Evolutionary conservation across 2,113 vertebrate genomes (phyloP), one percentile per base, ranked within the genome.

Genomic region (Sphyrna mokarran): DNA sequence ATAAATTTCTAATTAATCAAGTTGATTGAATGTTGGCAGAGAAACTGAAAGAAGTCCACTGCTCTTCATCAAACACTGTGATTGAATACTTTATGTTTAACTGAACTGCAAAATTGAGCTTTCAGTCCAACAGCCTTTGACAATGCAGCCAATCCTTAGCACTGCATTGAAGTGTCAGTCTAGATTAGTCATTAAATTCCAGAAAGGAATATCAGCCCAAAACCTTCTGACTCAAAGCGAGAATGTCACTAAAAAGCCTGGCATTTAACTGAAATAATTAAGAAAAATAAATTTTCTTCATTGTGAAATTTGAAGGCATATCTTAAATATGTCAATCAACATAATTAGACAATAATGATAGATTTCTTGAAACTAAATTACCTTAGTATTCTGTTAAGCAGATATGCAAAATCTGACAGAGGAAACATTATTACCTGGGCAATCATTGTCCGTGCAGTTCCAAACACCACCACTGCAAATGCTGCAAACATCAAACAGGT

Each of bases 371-470:
- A 91, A 66, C 14, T n/a, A 63, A 58, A 91, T 4, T n/a, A 63
- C 33, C n/a, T 91, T 37, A 66, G 33, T 66, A 54, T 54, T 72
- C 4, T 48, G 69, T 54, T 93, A 54, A 69, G 43, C 69, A 33
- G n/a, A 2, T 26, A 54, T 23, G 29, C 40, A 95, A 48, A 72
- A 54, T 29, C 40, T 43, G 78, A 96, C 90, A 96, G 78, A 87
- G 16, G 29, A 95, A 78, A 29, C 68, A 96, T 85, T 96, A 96
- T 97, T 98, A 99, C 99, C 98, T 98, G 99, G 98, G 96, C 99
- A 99, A 97, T 99, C 98, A 96, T 98, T 99, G 96, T 99, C 98
- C 7, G 99, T 99, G 97, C 99, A 99, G 97, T 99, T 99, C 99
- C 99, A 99, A 97, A 98, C 93, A 95, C 99, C 99, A 96, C 98